Percentiles rank a stretch among this genome's conserved stretches.
Evolutionary conservation across 2,113 vertebrate species (phyloP).

Genomic region (Dipodomys spectabilis): DNA sequence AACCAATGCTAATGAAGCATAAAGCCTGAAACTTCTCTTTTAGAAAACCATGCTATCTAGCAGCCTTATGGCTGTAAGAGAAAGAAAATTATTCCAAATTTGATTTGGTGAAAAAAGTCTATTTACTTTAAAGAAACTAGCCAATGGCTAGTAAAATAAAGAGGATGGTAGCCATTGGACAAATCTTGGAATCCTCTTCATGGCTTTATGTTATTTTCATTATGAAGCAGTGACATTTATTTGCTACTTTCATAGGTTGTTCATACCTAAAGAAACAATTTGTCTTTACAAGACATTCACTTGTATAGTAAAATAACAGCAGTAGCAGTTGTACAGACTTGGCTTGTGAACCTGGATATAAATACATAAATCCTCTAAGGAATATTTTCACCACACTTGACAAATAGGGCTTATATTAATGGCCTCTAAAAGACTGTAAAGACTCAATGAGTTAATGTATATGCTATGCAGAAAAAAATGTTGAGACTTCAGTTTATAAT

Average conservation of each 20-base stretch:
- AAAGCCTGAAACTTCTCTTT: background rate
- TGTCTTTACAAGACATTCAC: background rate
- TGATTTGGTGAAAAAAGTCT: background rate
- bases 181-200: background rate
- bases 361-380: background rate
- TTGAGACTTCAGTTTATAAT: background rate
- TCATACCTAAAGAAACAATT: conserved; percentile 5
- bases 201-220: background rate
- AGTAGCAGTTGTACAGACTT: background rate
- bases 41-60: conserved; percentile 36
- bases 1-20: background rate
- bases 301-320: background rate
- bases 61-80: background rate
- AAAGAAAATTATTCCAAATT: conserved; percentile 1
- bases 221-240: background rate
- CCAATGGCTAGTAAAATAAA: background rate
- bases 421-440: background rate
- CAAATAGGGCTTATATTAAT: background rate
- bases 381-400: background rate
- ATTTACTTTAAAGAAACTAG: background rate
- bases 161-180: background rate
- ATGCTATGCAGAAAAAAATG: background rate
- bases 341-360: too few relatives aligned
- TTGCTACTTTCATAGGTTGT: background rate
- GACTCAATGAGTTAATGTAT: background rate